Evolutionary conservation across 2,113 vertebrate genomes (phyloP).

Genomic region (Origma solitaria): DNA sequence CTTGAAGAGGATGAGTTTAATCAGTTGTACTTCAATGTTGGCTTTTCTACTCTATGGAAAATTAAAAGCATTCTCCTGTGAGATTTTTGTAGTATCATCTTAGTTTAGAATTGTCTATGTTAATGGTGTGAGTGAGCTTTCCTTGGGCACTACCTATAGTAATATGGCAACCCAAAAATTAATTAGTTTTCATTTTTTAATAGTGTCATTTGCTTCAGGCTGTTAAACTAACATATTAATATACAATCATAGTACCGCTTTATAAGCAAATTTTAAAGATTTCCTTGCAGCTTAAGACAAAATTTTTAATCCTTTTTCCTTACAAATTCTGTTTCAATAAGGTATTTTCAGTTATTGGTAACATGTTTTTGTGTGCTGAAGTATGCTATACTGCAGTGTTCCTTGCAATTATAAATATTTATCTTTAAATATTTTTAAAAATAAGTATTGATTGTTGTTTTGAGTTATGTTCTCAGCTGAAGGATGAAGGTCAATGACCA

Average conservation of each 20-base stretch:
- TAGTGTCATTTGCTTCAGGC: not conserved
- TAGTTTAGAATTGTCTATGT: not conserved
- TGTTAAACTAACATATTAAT: not conserved
- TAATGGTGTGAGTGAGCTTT: not conserved
- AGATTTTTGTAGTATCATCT: not conserved
- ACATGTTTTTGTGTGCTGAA: not conserved
- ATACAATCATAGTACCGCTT: not conserved
- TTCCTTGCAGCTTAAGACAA: not conserved
- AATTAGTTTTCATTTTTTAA: not conserved
- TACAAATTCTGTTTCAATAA: not conserved
- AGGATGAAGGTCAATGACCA: not conserved
- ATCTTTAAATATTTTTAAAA: not conserved
- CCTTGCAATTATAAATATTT: not conserved
- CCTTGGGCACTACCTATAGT: not conserved
- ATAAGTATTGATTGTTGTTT: not conserved
- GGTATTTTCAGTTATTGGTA: not conserved
- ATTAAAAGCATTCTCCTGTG: not conserved
- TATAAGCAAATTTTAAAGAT: not conserved
- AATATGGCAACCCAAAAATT: not conserved
- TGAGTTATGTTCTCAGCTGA: not conserved
- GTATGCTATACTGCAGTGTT: not conserved
- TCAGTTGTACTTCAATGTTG: not conserved
- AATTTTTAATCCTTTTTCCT: not conserved
- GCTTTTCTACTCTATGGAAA: not conserved
- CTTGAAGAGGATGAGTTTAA: not conserved